These are phyloP conservation scores for Copsychus sechellarum DNA, from an alignment of 2,113 vertebrate species.

Conservation along the genomic window DNA sequence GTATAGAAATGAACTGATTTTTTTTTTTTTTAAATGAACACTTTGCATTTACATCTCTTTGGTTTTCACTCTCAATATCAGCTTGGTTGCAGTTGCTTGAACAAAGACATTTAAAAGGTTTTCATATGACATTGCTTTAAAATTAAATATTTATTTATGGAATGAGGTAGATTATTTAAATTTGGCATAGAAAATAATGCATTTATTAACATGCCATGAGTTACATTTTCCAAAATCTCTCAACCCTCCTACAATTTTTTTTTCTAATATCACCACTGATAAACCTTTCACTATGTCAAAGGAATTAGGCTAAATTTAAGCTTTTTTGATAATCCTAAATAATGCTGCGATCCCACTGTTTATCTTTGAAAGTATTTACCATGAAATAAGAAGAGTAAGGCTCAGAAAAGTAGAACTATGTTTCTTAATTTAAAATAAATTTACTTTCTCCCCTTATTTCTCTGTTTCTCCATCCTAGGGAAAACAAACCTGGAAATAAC, in stretches of 20 bases:
- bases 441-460: fast-evolving
- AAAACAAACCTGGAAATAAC: background rate
- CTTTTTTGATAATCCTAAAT: background rate
- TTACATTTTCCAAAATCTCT: background rate
- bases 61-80: background rate
- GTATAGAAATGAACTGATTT: background rate
- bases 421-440: background rate
- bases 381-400: background rate
- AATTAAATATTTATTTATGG: background rate
- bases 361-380: background rate
- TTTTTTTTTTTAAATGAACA: background rate
- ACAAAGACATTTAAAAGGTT: background rate
- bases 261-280: background rate
- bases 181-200: background rate
- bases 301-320: background rate
- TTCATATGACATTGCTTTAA: background rate
- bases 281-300: background rate
- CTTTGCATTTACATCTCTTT: background rate
- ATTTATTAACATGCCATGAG: background rate
- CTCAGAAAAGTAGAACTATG: background rate
- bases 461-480: background rate
- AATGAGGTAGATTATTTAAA: background rate
- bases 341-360: background rate
- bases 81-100: background rate
- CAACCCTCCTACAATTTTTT: fast-evolving